phyloP scores from a whole-genome alignment of 1,140 invertebrate species.

The Cydia fagiglandana region DNA sequence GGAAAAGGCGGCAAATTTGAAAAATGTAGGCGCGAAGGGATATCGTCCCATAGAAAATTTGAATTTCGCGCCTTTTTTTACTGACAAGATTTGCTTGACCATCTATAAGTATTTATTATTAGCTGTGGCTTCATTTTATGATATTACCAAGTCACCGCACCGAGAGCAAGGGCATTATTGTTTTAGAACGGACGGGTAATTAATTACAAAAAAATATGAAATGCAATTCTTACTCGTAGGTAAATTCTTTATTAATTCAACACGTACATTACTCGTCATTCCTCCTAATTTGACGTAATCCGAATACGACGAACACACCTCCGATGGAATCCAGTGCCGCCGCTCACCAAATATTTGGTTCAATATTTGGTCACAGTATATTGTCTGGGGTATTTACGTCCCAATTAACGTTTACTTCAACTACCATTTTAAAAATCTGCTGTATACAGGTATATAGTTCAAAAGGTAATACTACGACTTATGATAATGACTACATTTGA shows the following conservation, averaged over 20 bases:
- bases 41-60: no score
- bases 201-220: slow-evolving; percentile 35
- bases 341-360: slow-evolving; percentile 63
- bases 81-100: no score
- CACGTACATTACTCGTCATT: slow-evolving; percentile 45
- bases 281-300: slow-evolving; percentile 54
- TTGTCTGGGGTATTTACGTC: slow-evolving; percentile 51
- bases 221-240: slow-evolving; percentile 47
- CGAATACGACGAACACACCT: slow-evolving; percentile 48
- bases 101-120: no score
- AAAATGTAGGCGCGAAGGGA: no score
- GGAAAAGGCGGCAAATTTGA: no score
- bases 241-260: slow-evolving; percentile 64
- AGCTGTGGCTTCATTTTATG: no score
- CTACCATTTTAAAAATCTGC: slow-evolving; percentile 42
- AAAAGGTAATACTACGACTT: slow-evolving; percentile 35
- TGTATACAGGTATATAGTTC: slow-evolving; percentile 33
- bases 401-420: slow-evolving; percentile 37
- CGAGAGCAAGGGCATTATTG: no score
- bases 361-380: slow-evolving; percentile 61
- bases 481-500: slow-evolving; percentile 36
- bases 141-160: no score
- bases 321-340: slow-evolving; percentile 45
- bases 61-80: no score
- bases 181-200: no score